phyloP scores from a whole-genome alignment of 2,888 invertebrate genomes.

The Ceriagrion tenellum region DNA sequence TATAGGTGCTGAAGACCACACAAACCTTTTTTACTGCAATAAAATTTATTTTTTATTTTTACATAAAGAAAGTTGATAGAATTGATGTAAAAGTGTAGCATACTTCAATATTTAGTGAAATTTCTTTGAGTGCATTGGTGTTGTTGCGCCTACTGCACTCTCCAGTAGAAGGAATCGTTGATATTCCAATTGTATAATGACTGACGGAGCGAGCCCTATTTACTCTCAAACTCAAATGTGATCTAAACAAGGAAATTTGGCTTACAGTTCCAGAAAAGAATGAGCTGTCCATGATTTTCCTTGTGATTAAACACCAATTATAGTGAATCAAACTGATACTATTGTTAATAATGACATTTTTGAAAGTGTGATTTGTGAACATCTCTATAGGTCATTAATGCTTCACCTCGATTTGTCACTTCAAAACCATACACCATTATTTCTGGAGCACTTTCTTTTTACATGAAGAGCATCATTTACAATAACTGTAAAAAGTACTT shows the following conservation, averaged over 20 bases:
- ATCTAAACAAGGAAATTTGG: slow-evolving; percentile 58
- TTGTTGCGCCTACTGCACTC: slow-evolving; percentile 1
- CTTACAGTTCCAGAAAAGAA: not conserved
- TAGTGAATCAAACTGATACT: slow-evolving; percentile 60
- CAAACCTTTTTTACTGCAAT: slow-evolving; percentile 58
- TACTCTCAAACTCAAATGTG: slow-evolving; percentile 66
- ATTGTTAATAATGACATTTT: slow-evolving; percentile 60
- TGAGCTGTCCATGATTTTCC: slow-evolving; percentile 55
- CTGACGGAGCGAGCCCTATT: slow-evolving; percentile 64
- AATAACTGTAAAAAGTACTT: not conserved
- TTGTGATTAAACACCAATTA: slow-evolving; percentile 65
- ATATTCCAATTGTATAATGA: slow-evolving; percentile 53
- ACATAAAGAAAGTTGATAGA: slow-evolving; percentile 36
- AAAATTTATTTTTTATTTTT: slow-evolving; percentile 60
- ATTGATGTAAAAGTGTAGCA: slow-evolving; percentile 18
- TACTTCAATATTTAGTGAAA: slow-evolving; percentile 50
- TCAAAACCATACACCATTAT: slow-evolving; percentile 48
- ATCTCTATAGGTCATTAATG: not conserved
- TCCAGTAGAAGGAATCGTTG: slow-evolving; percentile 43
- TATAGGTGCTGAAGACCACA: slow-evolving; percentile 44
- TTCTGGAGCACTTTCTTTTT: slow-evolving; percentile 31
- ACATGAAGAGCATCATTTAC: slow-evolving; percentile 28
- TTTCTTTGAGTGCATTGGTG: slow-evolving; percentile 38
- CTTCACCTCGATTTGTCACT: slow-evolving; percentile 47
- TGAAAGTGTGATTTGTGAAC: slow-evolving; percentile 49